Percentiles rank a stretch among this genome's conserved stretches.
Evolutionary conservation across 2,888 invertebrate species (phyloP).

Genomic region (Eucera pruinosa): DNA sequence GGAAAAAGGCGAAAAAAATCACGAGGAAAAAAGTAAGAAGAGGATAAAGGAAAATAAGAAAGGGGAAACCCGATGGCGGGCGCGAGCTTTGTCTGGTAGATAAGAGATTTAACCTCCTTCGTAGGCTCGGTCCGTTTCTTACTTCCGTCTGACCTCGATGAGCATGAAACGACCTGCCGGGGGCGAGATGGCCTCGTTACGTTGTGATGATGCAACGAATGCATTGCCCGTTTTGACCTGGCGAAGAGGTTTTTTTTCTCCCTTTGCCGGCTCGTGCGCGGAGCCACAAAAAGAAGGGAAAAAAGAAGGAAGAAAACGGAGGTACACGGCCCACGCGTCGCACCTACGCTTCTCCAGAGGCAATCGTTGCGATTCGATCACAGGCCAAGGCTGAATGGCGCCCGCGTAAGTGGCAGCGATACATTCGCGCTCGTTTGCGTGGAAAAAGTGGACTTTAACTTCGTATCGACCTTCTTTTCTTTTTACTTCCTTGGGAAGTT

Average conservation of each 20-base stretch:
- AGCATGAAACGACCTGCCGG: conserved; percentile 53
- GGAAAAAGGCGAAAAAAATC: background rate
- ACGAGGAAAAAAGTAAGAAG: no score
- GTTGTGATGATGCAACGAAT: conserved; percentile 50
- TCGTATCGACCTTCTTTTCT: conserved; percentile 11
- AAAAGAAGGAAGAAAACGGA: background rate
- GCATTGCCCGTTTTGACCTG: conserved; percentile 45
- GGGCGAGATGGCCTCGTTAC: conserved; percentile 63
- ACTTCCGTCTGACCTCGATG: conserved; percentile 65
- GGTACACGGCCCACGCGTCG: conserved; percentile 17
- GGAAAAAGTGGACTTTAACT: conserved; percentile 48
- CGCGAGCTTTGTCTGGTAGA: conserved; percentile 54
- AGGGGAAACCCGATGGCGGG: conserved; percentile 19
- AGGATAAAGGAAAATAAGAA: background rate
- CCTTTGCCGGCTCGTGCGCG: conserved; percentile 7
- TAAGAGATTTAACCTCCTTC: conserved; percentile 64
- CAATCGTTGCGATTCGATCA: conserved; percentile 46
- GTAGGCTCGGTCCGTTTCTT: conserved; percentile 58
- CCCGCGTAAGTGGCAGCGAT: conserved; percentile 14
- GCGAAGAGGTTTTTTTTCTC: conserved; percentile 14
- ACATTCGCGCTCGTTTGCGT: conserved; percentile 33
- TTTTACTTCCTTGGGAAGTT: conserved; percentile 30
- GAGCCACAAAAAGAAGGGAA: background rate
- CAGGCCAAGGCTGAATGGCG: conserved; percentile 23
- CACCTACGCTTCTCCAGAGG: conserved; percentile 24